phyloP scores from a whole-genome alignment of 2,888 invertebrate genomes.

The Clanis bilineata region DNA sequence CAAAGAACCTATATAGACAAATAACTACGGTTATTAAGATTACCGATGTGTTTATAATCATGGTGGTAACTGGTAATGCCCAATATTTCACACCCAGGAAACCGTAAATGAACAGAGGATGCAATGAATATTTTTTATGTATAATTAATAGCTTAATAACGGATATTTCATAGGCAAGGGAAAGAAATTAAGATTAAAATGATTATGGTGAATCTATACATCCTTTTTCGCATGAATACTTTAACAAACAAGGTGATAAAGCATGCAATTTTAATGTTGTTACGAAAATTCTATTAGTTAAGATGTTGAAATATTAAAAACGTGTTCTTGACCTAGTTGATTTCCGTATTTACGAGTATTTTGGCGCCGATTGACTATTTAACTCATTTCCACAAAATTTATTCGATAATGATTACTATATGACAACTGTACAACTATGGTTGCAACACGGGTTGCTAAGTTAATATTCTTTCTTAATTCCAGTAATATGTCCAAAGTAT shows the following conservation, averaged over 20 bases:
- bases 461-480: too few species aligned
- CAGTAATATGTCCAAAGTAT: too few species aligned
- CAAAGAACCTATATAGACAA: neutral
- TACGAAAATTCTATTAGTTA: neutral
- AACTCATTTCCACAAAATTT: neutral
- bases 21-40: neutral
- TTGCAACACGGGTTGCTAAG: too few species aligned
- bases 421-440: too few species aligned
- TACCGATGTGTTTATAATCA: slow-evolving; percentile 6
- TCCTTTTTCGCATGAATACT: slow-evolving; percentile 7
- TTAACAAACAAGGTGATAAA: neutral
- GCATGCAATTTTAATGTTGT: neutral
- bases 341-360: neutral
- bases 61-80: neutral
- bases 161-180: slow-evolving; percentile 11
- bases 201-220: neutral
- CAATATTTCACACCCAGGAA: slow-evolving; percentile 32
- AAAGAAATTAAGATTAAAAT: slow-evolving; percentile 2
- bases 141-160: slow-evolving; percentile 15
- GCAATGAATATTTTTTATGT: slow-evolving; percentile 26
- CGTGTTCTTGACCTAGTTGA: neutral
- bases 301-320: neutral
- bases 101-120: slow-evolving; percentile 36
- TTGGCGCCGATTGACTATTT: neutral
- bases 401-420: too few species aligned